Conservation (phyloP, 2,888 invertebrate genomes). For the Lamellibrachia satsuma region DNA sequence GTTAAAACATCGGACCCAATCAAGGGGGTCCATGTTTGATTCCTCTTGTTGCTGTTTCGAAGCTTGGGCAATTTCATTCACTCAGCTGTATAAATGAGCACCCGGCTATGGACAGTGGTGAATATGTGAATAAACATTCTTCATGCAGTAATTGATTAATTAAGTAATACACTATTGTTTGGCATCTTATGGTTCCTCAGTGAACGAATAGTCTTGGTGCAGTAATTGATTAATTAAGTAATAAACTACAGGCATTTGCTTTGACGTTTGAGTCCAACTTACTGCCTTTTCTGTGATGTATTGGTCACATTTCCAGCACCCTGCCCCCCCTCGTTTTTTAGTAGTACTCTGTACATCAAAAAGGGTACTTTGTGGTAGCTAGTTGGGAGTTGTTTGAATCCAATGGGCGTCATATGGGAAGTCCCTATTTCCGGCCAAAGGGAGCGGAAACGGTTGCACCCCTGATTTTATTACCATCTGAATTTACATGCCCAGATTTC, state of each 20-base stretch:
- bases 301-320: neutral
- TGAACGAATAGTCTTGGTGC: neutral
- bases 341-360: neutral
- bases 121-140: no score
- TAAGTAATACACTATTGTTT: neutral
- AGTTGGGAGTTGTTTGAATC: neutral
- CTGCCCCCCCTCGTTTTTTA: neutral
- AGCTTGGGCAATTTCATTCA: no score
- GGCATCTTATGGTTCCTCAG: no score
- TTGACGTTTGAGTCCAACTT: neutral
- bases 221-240: neutral
- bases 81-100: no score
- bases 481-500: constrained; percentile 5
- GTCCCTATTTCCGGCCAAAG: neutral
- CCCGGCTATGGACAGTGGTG: no score
- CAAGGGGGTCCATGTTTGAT: no score
- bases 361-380: neutral
- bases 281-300: neutral
- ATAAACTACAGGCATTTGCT: neutral
- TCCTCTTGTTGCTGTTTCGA: no score
- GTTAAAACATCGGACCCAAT: no score
- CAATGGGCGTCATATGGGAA: neutral
- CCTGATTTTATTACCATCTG: constrained; percentile 13
- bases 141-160: neutral
- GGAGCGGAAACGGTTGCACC: neutral